Evolutionary conservation across 2,113 vertebrate genomes (phyloP).

Genomic region (Embiotoca jacksoni): DNA sequence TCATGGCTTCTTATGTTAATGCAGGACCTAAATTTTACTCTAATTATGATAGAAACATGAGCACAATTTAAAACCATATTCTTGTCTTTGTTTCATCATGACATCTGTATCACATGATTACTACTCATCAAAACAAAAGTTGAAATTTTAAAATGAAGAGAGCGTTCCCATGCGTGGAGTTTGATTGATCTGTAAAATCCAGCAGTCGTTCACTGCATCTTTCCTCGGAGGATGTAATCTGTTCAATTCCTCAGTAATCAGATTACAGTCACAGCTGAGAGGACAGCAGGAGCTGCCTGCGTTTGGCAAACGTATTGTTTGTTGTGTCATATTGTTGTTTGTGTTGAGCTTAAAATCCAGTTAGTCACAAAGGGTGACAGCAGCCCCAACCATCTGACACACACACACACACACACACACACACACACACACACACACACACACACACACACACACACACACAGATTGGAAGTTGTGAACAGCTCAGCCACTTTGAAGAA

Average conservation of each 20-base stretch:
- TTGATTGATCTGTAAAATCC: not conserved
- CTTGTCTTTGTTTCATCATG: no score
- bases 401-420: slow-evolving; percentile 15
- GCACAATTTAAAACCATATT: no score
- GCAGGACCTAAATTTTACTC: no score
- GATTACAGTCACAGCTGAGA: slow-evolving; percentile 40
- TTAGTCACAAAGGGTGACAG: slow-evolving; percentile 47
- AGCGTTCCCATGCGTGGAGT: no score
- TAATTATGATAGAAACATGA: no score
- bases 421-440: slow-evolving; percentile 28
- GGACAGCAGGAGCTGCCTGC: slow-evolving; percentile 24
- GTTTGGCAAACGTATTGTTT: slow-evolving; percentile 43
- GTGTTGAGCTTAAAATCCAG: slow-evolving; percentile 34
- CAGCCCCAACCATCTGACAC: slow-evolving; percentile 27
- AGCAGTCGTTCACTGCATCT: no score
- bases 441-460: slow-evolving; percentile 19
- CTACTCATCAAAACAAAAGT: no score
- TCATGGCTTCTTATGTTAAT: no score
- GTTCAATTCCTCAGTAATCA: slow-evolving; percentile 4
- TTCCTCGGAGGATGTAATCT: no score
- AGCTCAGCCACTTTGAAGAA: slow-evolving; percentile 35
- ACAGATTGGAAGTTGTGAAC: slow-evolving; percentile 1
- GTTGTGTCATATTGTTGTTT: slow-evolving; percentile 39
- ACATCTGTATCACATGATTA: no score
- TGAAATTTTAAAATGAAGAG: no score